phyloP scores from a whole-genome alignment of 2,797 vertebrate genomes.

The Cephalopachus bancanus region DNA sequence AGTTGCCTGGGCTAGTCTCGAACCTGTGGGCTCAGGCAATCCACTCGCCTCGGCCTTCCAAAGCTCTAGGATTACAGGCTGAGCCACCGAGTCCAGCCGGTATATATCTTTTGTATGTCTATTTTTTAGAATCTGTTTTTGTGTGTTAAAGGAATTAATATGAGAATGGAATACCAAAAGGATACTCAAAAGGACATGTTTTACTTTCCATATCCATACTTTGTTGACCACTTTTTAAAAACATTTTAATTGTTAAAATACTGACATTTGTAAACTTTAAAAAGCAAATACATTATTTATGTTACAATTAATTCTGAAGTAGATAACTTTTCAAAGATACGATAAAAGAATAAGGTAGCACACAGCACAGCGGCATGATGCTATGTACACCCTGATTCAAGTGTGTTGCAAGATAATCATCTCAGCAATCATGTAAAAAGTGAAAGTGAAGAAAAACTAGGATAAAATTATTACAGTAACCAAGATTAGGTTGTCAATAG shows the following conservation, averaged over 20 bases:
- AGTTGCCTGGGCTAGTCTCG: no score
- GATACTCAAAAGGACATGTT: neutral
- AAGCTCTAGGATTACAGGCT: no score
- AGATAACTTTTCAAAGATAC: neutral
- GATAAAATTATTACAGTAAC: neutral
- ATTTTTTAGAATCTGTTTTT: neutral
- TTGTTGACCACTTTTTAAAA: neutral
- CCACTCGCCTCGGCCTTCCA: no score
- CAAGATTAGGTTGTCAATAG: neutral
- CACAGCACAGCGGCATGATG: fast-evolving
- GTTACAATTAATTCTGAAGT: neutral
- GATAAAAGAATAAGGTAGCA: neutral
- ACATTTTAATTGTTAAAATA: neutral
- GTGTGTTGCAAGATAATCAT: neutral
- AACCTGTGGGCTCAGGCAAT: no score
- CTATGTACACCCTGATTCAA: neutral
- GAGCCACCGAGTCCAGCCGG: no score
- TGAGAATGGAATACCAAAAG: neutral
- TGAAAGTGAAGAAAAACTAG: neutral
- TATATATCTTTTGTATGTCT: neutral
- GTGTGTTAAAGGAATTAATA: neutral
- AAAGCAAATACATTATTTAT: neutral
- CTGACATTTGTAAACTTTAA: neutral
- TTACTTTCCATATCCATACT: neutral
- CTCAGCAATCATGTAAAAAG: neutral